phyloP scores from a whole-genome alignment of 2,888 invertebrate species.

The Tetrapedia diversipes region DNA sequence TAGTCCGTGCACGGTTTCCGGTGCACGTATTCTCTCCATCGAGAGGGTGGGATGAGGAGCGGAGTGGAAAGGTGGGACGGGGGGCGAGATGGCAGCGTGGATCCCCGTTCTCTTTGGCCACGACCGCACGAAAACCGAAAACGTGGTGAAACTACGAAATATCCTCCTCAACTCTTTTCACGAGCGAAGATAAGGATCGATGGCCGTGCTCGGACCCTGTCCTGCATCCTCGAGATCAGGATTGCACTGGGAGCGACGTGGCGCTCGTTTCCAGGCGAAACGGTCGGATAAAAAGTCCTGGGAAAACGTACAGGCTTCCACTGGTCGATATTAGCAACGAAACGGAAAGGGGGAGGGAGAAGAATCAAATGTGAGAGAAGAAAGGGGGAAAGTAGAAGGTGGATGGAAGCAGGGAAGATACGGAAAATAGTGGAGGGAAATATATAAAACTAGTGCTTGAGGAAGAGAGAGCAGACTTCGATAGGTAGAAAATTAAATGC shows the following conservation, averaged over 20 bases:
- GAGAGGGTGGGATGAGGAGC: too few relatives aligned
- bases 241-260: conserved; percentile 32
- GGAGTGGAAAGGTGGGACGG: background rate
- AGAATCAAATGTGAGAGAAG: too few relatives aligned
- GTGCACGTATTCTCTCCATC: conserved; percentile 62
- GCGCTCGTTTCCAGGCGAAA: conserved; percentile 30
- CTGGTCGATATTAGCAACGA: background rate
- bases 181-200: conserved; percentile 70
- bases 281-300: conserved; percentile 38
- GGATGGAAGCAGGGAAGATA: too few relatives aligned
- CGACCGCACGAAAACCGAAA: conserved; percentile 76
- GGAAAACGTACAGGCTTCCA: conserved; percentile 4
- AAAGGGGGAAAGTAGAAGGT: too few relatives aligned
- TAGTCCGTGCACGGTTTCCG: conserved; percentile 66
- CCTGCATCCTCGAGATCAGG: conserved; percentile 43
- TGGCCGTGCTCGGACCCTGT: conserved; percentile 35
- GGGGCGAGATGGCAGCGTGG: too few relatives aligned
- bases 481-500: too few relatives aligned
- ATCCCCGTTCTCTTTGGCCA: conserved; percentile 66
- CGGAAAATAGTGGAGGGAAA: too few relatives aligned
- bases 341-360: too few relatives aligned
- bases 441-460: too few relatives aligned
- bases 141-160: conserved; percentile 81
- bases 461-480: too few relatives aligned
- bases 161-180: conserved; percentile 74